Conservation (phyloP, 2,888 invertebrate genomes). For the Apamea anceps region DNA sequence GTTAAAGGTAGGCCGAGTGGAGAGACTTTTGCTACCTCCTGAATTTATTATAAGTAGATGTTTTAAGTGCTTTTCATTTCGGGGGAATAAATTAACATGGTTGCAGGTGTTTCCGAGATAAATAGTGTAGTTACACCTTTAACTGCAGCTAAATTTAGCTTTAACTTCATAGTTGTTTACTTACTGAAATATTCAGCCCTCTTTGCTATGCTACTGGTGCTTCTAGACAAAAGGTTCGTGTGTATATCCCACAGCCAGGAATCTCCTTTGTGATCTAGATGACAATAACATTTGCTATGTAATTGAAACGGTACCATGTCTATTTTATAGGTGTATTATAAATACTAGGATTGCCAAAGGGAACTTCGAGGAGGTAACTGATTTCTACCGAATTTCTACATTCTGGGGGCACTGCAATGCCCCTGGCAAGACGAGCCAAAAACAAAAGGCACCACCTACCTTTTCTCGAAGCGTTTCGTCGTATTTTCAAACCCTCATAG, state of each 20-base stretch:
- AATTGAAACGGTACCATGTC: not conserved
- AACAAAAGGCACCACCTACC: not conserved
- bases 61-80: conserved; percentile 1
- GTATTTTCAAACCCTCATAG: not conserved
- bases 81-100: not conserved
- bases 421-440: not conserved
- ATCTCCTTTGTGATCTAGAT: not conserved
- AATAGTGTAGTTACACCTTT: not conserved
- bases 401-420: not conserved
- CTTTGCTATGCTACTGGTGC: not conserved
- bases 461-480: not conserved
- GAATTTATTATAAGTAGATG: not conserved
- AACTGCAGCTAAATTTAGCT: not conserved
- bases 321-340: not conserved
- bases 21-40: conserved; percentile 1
- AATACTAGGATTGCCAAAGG: not conserved
- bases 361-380: not conserved
- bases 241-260: not conserved
- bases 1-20: conserved; percentile 8
- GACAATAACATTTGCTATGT: not conserved
- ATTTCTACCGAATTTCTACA: not conserved
- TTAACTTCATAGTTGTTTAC: not conserved
- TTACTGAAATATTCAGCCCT: not conserved
- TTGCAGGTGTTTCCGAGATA: not conserved
- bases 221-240: not conserved